Evolutionary conservation across 2,888 invertebrate genomes (phyloP).

Genomic region (Eugnorisma glareosa): DNA sequence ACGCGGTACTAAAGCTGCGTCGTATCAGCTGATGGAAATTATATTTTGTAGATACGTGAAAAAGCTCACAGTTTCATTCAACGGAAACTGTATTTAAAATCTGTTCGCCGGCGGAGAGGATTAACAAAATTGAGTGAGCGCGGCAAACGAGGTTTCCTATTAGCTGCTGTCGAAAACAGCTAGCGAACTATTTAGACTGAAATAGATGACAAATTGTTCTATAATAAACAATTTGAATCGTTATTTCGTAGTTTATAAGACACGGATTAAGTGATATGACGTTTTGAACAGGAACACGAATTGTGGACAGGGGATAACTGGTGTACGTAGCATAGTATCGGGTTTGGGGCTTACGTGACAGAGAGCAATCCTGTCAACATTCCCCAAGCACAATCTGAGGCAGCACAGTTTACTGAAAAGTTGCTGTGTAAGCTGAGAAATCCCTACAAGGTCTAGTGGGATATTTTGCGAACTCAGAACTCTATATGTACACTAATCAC

Average conservation of each 20-base stretch:
- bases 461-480: not conserved
- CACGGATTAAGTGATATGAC: not conserved
- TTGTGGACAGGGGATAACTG: not conserved
- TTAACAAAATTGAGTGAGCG: conserved; percentile 66
- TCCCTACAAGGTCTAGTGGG: not conserved
- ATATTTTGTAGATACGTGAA: conserved; percentile 40
- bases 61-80: conserved; percentile 26
- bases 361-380: conserved; percentile 8
- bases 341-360: conserved; percentile 6
- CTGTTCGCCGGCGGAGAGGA: conserved; percentile 41
- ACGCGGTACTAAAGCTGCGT: conserved; percentile 26
- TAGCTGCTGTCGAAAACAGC: conserved; percentile 66
- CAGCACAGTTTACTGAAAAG: conserved; percentile 22
- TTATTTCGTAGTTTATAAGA: conserved; percentile 14
- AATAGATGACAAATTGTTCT: conserved; percentile 41
- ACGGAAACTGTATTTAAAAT: conserved; percentile 48
- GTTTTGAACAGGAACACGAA: too few relatives aligned
- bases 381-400: not conserved
- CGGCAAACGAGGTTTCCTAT: conserved; percentile 63
- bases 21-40: conserved; percentile 28
- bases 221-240: conserved; percentile 13
- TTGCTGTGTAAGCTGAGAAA: not conserved
- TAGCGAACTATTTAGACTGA: conserved; percentile 60
- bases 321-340: not conserved
- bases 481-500: not conserved